Evolutionary conservation across 2,113 vertebrate genomes (phyloP).

Genomic region (Sakesphorus luctuosus): DNA sequence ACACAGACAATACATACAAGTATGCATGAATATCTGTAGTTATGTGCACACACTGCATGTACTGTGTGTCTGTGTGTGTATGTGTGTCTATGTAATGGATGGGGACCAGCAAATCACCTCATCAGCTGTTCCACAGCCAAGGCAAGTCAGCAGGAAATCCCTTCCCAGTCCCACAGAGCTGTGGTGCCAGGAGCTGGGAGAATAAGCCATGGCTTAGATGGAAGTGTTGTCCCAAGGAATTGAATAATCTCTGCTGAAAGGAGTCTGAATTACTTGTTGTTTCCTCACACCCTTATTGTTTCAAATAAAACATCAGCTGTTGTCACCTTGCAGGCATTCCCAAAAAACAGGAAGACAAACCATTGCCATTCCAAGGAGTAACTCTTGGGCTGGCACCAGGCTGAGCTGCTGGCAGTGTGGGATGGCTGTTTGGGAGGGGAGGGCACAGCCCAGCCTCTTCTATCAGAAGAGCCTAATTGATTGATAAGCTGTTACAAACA

Average conservation of each 20-base stretch:
- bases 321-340: neutral
- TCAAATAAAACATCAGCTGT: neutral
- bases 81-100: neutral
- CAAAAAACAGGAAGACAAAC: neutral
- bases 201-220: neutral
- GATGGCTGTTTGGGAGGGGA: neutral
- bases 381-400: neutral
- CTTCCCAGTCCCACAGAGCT: neutral
- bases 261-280: neutral
- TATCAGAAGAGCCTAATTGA: constrained; percentile 1
- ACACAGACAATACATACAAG: neutral
- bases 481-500: constrained; percentile 41
- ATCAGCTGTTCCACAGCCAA: neutral
- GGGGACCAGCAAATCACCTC: neutral
- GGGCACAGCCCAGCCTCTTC: neutral
- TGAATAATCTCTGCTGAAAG: neutral
- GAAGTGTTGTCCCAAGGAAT: constrained; percentile 2
- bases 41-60: accelerated
- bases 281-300: neutral
- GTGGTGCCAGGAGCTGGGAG: neutral
- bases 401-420: neutral
- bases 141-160: neutral
- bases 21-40: neutral
- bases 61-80: neutral
- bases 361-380: neutral